Percentiles rank a stretch among this genome's conserved stretches.
Conservation (phyloP, 2,888 invertebrate genomes). For the Diarsia rubi region DNA sequence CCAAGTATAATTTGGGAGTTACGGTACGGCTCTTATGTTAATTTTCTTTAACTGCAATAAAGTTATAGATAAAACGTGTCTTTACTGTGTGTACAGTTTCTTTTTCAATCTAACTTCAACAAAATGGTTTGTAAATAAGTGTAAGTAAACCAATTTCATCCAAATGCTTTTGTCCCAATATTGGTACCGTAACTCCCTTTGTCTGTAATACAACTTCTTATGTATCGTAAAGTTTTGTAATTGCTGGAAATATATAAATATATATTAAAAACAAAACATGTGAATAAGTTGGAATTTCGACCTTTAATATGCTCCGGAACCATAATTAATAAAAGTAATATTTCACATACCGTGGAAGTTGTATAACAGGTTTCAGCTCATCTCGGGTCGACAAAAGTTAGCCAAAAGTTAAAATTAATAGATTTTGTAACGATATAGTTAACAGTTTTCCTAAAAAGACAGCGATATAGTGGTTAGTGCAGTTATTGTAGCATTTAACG, state of each 20-base stretch:
- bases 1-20: constrained; percentile 39
- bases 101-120: not conserved
- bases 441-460: constrained; percentile 78
- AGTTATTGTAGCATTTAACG: constrained; percentile 67
- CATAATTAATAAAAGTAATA: not conserved
- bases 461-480: constrained; percentile 80
- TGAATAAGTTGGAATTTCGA: not conserved
- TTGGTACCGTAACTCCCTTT: constrained; percentile 37
- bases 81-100: not conserved
- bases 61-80: not conserved
- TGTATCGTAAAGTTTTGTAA: constrained; percentile 1
- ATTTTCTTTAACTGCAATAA: not conserved
- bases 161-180: not conserved
- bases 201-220: constrained; percentile 7
- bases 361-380: constrained; percentile 1
- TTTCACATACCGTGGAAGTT: constrained; percentile 24
- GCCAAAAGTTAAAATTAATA: constrained; percentile 51
- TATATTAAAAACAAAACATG: not conserved
- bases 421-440: constrained; percentile 71
- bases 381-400: constrained; percentile 21
- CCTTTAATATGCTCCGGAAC: not conserved
- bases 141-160: not conserved
- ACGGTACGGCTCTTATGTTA: constrained; percentile 5
- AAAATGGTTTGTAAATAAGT: not conserved
- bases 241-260: too few species aligned